Evolutionary conservation across 2,113 vertebrate species (phyloP), one percentile per base, ranked within the genome.

Genomic region (Datnioides undecimradiatus): DNA sequence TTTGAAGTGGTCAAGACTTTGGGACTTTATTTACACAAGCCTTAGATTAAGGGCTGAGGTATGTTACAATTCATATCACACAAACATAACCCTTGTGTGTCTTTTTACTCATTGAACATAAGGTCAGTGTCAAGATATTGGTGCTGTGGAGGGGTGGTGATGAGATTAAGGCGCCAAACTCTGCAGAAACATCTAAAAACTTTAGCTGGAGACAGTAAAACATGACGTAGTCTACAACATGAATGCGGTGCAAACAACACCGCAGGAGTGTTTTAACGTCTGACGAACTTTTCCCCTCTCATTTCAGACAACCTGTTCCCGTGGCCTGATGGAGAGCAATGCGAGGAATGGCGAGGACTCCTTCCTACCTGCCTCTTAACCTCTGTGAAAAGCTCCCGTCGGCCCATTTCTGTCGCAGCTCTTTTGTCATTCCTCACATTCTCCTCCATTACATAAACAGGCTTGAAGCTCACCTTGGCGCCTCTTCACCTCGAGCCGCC

Each of bases 391-490:
- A 43, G 52, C 36, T 41, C 46, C 57, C 27, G 72, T 62, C 7
- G 58, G 72, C 16, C 55, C 0, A 3, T 62, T 55, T 36, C 27
- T 49, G 68, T 73, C 27, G 51, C 59, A 55, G 62, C 59, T 41
- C 76, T 75, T 86, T 77, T 77, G 80, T 87, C 88, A 93, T 92
- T 94, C 91, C 76, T 86, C 25, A 34, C 89, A 94, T 92, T 93
- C 87, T 88, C 87, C 34, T 46, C 41, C 17, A 16, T 83, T 78
- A 85, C 63, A 69, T 79, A 82, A 84, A 91, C 67, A 81, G 66
- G 74, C 62, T 65, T 17, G 57, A 33, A 82, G 77, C 79, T 88
- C 84, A 78, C 60, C 80, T 49, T 34, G 82, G 80, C 65, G 80
- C 79, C 87, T 88, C 58, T 41, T 60, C 71, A 81, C 85, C 85